Conservation (phyloP, 2,113 vertebrate species). For the Chloebia gouldiae region DNA sequence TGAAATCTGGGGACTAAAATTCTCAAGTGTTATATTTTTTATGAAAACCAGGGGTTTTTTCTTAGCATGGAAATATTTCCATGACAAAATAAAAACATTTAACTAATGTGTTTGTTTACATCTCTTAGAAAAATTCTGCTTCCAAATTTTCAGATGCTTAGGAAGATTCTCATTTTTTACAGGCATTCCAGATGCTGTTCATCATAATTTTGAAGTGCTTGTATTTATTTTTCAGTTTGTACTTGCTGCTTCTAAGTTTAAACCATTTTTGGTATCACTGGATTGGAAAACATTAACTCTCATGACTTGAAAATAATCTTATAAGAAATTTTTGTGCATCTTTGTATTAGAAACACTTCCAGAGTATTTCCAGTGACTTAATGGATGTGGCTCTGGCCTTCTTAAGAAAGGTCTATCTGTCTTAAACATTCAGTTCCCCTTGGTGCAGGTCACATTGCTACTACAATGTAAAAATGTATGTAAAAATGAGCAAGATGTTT, state of each 20-base stretch:
- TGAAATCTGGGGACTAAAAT: neutral
- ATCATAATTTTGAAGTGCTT: neutral
- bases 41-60: fast-evolving
- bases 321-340: neutral
- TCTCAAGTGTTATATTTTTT: neutral
- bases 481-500: neutral
- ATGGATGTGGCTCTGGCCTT: neutral
- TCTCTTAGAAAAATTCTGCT: neutral
- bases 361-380: neutral
- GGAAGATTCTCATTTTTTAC: neutral
- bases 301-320: neutral
- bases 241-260: neutral
- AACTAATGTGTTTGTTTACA: neutral
- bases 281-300: neutral
- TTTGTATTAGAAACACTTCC: neutral
- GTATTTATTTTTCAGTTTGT: neutral
- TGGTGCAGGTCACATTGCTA: neutral
- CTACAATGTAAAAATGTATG: neutral
- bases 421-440: neutral
- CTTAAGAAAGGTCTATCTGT: neutral
- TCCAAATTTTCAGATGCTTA: neutral
- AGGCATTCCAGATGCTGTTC: neutral
- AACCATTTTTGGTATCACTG: neutral
- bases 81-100: neutral
- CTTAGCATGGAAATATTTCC: neutral